Percentiles rank a stretch among this genome's conserved stretches.
phyloP scores from a whole-genome alignment of 2,888 invertebrate genomes.

The Lobophora halterata region DNA sequence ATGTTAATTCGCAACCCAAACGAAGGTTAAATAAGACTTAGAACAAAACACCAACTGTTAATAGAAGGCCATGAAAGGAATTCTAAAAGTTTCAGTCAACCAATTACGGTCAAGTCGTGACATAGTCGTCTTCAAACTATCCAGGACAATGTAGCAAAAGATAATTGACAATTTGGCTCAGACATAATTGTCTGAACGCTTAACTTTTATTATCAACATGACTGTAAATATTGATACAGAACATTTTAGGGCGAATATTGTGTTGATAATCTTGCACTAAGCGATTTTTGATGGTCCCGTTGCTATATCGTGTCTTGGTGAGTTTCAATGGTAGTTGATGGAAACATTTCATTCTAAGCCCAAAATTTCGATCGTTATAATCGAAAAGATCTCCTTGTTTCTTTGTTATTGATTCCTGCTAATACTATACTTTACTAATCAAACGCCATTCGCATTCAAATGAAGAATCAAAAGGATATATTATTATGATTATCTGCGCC shows the following conservation, averaged over 20 bases:
- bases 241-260: slow-evolving; percentile 42
- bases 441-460: no score
- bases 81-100: slow-evolving; percentile 24
- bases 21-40: no score
- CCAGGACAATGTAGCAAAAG: slow-evolving; percentile 43
- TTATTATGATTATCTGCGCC: no score
- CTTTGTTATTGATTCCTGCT: no score
- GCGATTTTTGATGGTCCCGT: slow-evolving; percentile 66
- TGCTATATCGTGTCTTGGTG: slow-evolving; percentile 4
- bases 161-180: slow-evolving; percentile 49
- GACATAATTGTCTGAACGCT: slow-evolving; percentile 53
- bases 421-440: no score
- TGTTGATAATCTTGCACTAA: slow-evolving; percentile 55
- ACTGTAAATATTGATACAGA: slow-evolving; percentile 57
- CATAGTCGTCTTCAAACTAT: slow-evolving; percentile 35
- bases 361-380: no score
- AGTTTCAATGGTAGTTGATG: neutral
- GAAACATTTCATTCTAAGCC: no score
- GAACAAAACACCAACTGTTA: slow-evolving; percentile 20
- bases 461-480: no score
- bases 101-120: slow-evolving; percentile 24
- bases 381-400: no score
- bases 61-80: slow-evolving; percentile 28
- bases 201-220: slow-evolving; percentile 53
- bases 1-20: no score